Percentiles rank a stretch among this genome's conserved stretches.
Conservation (phyloP, 2,797 vertebrate species). For the Alauda arvensis region DNA sequence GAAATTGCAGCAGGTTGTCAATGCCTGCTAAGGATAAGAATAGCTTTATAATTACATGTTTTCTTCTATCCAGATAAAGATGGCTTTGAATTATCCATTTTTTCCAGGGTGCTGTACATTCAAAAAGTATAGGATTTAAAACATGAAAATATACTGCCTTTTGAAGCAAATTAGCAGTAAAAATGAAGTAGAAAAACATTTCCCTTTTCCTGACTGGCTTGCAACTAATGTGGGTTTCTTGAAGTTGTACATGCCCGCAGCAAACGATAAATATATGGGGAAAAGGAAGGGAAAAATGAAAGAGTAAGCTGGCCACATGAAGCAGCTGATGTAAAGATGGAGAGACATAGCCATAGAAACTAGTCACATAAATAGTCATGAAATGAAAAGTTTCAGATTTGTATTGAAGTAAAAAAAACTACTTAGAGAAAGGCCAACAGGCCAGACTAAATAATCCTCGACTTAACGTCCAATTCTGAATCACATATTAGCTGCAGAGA, state of each 20-base stretch:
- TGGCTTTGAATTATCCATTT: constrained; percentile 16
- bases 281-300: constrained; percentile 77
- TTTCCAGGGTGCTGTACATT: constrained; percentile 11
- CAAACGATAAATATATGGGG: constrained; percentile 79
- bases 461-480: constrained; percentile 98
- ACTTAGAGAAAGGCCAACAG: constrained; percentile 94
- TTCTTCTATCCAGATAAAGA: constrained; percentile 9
- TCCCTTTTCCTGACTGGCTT: constrained; percentile 3
- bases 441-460: constrained; percentile 99
- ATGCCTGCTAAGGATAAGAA: constrained; percentile 35
- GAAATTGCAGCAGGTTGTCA: constrained; percentile 17
- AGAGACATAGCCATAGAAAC: constrained; percentile 81
- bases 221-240: constrained; percentile 25
- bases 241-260: constrained; percentile 36
- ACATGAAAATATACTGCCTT: constrained; percentile 25
- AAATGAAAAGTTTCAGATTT: constrained; percentile 98
- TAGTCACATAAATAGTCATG: constrained; percentile 93
- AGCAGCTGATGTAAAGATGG: constrained; percentile 81
- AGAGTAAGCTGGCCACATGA: constrained; percentile 79
- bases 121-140: constrained; percentile 25
- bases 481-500: constrained; percentile 97
- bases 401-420: constrained; percentile 93
- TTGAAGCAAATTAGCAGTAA: constrained; percentile 48
- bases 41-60: constrained; percentile 19
- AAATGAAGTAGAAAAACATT: constrained; percentile 43